phyloP scores from a whole-genome alignment of 2,888 invertebrate genomes.

The Tenthredo amoena region DNA sequence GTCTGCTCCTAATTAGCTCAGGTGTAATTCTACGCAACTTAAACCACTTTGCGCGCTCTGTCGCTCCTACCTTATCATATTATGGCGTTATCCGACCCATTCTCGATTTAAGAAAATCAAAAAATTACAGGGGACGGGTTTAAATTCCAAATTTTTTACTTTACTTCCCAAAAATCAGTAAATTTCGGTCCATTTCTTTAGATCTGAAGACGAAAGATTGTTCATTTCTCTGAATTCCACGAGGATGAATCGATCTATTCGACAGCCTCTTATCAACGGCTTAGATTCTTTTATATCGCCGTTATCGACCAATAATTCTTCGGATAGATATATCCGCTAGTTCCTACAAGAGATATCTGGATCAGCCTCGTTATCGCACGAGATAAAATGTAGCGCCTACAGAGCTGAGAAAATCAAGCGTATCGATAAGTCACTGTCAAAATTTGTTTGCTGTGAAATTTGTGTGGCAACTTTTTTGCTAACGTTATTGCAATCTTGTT shows the following conservation, averaged over 20 bases:
- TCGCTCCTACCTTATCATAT: neutral
- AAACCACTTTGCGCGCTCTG: constrained; percentile 27
- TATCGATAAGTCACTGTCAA: neutral
- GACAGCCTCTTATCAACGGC: neutral
- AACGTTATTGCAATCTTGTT: neutral
- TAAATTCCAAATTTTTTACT: no score
- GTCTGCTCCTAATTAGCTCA: constrained; percentile 38
- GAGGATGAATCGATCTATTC: neutral
- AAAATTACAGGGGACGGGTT: no score
- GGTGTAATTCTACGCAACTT: constrained; percentile 37
- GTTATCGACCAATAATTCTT: neutral
- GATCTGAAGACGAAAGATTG: no score
- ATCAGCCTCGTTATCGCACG: neutral
- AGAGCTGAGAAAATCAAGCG: neutral
- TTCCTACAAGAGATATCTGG: neutral
- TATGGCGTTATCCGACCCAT: neutral
- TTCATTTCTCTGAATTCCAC: neutral
- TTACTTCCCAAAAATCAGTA: neutral
- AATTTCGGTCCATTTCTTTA: no score
- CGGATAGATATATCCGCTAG: neutral
- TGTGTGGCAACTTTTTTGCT: neutral
- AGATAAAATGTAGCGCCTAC: neutral
- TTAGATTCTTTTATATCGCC: neutral
- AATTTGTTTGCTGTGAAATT: neutral
- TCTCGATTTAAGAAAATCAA: neutral